Conservation (phyloP, 2,888 invertebrate genomes). For the Drosophila atroscutellata region DNA sequence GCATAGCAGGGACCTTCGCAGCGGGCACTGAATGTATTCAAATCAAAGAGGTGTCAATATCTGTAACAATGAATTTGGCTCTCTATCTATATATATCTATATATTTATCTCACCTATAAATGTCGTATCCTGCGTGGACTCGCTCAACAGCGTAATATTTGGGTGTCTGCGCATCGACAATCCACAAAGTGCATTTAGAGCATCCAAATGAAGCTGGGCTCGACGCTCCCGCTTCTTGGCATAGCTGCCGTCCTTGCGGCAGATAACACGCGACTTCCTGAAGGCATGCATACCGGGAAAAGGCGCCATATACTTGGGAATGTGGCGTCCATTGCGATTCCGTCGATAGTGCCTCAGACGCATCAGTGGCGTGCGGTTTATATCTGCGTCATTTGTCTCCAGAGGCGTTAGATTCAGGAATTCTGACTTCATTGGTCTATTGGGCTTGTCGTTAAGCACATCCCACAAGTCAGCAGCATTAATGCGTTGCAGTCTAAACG, state of each 20-base stretch:
- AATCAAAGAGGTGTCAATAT: neutral
- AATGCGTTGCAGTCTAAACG: slow-evolving; percentile 34
- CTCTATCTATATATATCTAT: neutral
- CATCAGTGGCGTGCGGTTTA: slow-evolving; percentile 1
- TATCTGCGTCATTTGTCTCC: slow-evolving; percentile 17
- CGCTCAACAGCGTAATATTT: slow-evolving; percentile 13
- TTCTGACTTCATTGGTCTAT: neutral
- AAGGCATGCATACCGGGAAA: slow-evolving; percentile 52
- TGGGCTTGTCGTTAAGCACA: neutral
- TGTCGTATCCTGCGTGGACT: neutral
- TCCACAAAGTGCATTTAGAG: slow-evolving; percentile 24
- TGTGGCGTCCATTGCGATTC: slow-evolving; percentile 10
- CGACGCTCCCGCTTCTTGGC: slow-evolving; percentile 7
- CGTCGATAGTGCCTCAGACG: slow-evolving; percentile 8
- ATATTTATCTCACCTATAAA: neutral
- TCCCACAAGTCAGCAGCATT: neutral
- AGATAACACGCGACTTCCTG: slow-evolving; percentile 18
- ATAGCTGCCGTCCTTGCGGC: slow-evolving; percentile 1
- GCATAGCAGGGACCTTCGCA: neutral
- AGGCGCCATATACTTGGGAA: slow-evolving; percentile 50
- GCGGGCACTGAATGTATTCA: slow-evolving; percentile 6
- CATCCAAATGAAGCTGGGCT: slow-evolving; percentile 1
- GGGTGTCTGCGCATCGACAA: slow-evolving; percentile 23
- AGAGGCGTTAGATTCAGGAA: fast-evolving
- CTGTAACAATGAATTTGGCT: neutral